Conservation (phyloP, 2,113 vertebrate species). For the Gadus macrocephalus region DNA sequence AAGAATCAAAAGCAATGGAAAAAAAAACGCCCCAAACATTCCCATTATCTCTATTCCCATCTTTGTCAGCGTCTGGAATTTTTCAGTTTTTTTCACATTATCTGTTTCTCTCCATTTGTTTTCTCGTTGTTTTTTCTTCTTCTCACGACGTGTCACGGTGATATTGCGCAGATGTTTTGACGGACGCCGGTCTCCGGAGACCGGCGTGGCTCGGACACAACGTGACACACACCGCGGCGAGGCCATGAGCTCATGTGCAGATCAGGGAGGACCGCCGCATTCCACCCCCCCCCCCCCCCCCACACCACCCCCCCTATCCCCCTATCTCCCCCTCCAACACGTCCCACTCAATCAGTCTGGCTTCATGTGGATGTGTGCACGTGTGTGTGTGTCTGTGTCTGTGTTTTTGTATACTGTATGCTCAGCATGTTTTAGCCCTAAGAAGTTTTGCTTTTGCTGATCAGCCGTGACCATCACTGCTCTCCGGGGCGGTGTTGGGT, state of each 20-base stretch:
- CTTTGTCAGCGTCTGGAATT: constrained; percentile 37
- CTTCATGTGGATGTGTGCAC: too few relatives aligned
- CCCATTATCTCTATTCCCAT: constrained; percentile 37
- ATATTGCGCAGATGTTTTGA: constrained; percentile 70
- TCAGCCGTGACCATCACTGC: too few relatives aligned
- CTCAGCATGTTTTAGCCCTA: too few relatives aligned
- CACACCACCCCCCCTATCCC: not conserved
- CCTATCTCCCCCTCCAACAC: not conserved
- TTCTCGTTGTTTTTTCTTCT: constrained; percentile 22
- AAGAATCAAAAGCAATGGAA: not conserved
- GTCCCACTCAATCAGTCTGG: too few relatives aligned
- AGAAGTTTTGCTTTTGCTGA: not conserved
- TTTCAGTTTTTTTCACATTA: constrained; percentile 20
- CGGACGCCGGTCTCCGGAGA: constrained; percentile 65
- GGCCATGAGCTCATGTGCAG: constrained; percentile 68
- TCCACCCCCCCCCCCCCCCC: too few relatives aligned
- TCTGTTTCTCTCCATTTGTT: constrained; percentile 9
- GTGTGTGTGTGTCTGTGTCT: too few relatives aligned
- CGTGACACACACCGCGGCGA: constrained; percentile 47
- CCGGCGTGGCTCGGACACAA: constrained; percentile 54
- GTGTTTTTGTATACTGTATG: too few relatives aligned
- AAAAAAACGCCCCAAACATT: not conserved
- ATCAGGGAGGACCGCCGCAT: constrained; percentile 30
- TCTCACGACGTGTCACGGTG: constrained; percentile 28
- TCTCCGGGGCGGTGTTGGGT: too few relatives aligned